Evolutionary conservation across 2,113 vertebrate species (phyloP), one percentile per base, ranked within the genome.

Genomic region (Spizaetus ornatus): DNA sequence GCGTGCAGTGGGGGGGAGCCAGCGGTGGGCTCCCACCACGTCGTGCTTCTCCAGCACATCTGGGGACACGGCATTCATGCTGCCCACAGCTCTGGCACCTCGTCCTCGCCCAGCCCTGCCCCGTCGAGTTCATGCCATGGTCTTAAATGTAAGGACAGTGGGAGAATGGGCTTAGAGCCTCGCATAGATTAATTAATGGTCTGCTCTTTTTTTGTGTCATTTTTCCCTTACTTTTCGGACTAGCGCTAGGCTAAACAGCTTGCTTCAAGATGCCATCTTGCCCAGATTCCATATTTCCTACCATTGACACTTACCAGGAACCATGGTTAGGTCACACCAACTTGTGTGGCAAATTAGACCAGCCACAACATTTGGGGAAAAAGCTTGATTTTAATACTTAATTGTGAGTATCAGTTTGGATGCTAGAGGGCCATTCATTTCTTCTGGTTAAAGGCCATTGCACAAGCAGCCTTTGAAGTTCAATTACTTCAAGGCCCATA

Each of bases 41-140:
- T 8, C 11, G 12, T 3, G 4, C 47, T 85, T 48, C 19, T 4
- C n/a, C 72, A 59, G 42, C 20, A 25, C 3, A 4, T 19, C 58
- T 58, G 48, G 17, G 58, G 21, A 69, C 21, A 11, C 0, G 1
- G 29, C 23, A 66, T 16, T 50, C 32, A 42, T 0, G 8, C 52
- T 73, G 47, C n/a, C 40, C 73, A 65, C 34, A 82, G 31, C 47
- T 53, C 34, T 21, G 61, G 26, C 43, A 59, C 17, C 36, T 71
- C 38, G 10, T 43, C 55, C 56, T 84, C 6, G 2, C 14, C 26
- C 47, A 76, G 25, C 27, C 34, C 78, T 83, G 58, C 19, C 17
- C 45, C 0, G 0, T 6, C 0, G 0, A 52, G n/a, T 76, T 59
- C 22, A 29, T 1, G 0, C 25, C 0, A 0, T 36, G 61, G 10